Evolutionary conservation across 2,888 invertebrate species (phyloP), one percentile per base, ranked within the genome.

Genomic region (Caenorhabditis sp.): DNA sequence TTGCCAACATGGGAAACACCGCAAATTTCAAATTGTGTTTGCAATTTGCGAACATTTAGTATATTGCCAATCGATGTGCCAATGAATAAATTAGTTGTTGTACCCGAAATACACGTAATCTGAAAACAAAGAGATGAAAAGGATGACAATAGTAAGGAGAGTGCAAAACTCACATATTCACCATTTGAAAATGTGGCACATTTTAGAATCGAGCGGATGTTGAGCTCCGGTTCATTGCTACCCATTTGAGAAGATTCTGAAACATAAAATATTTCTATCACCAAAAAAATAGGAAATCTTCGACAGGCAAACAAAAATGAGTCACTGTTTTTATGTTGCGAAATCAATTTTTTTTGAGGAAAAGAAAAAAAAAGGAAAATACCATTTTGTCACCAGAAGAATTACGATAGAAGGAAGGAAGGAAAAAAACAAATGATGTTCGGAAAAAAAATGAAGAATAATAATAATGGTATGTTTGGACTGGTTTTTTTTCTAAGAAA

Each of bases 51-150:
- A 50, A 59, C 31, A 36, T 60, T 50, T 4, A 59, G 26, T 3
- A 61, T 27, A 27, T 49, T 53, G 5, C 68, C 68, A 17, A 26
- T 17, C 8, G 58, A 43, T 14, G 63, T 59, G 3, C 69, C 69
- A 43, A 69, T 58, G 50, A 69, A 64, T 17, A 69, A 12, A 19
- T 69, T 55, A 4, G 43, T 65, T 17, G 58, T 51, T 8, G 49
- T 50, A 8, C 69, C 69, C 19, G 49, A 27, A 19, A 69, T 24
- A 57, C 63, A 50, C 5, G 55, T 58, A 43, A 69, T 69, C 69
- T 69, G 60, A 26, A 68, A 58, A 26, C n/a, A 24, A 23, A 10
- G n/a, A n/a, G n/a, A n/a, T n/a, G n/a, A n/a, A n/a, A n/a, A n/a
- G n/a, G n/a, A n/a, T n/a, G n/a, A n/a, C n/a, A n/a, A n/a, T n/a